Conservation (phyloP, 2,113 vertebrate species). For the Syrrhaptes paradoxus region DNA sequence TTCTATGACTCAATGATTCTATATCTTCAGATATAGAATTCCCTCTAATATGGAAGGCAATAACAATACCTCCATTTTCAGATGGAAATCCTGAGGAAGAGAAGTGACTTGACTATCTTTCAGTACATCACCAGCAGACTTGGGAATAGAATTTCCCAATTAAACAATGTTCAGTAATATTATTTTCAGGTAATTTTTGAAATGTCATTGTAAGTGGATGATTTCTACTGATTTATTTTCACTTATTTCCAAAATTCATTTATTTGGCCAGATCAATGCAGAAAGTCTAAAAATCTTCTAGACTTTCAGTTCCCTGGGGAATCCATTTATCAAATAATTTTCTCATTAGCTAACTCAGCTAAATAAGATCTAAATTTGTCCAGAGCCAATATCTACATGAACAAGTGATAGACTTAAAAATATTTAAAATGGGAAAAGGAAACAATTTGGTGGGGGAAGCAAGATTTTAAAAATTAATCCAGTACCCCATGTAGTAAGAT, state of each 20-base stretch:
- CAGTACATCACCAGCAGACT: background rate
- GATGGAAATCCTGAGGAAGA: background rate
- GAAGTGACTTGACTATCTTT: background rate
- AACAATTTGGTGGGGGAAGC: background rate
- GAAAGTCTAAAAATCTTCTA: background rate
- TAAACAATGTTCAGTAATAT: background rate
- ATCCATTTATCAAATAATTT: background rate
- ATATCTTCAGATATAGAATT: background rate
- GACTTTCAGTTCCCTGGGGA: background rate
- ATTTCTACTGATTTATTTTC: background rate
- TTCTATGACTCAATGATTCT: background rate
- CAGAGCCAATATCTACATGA: background rate
- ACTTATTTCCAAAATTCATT: background rate
- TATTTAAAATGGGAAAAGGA: background rate
- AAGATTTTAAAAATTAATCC: background rate
- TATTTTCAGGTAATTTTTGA: background rate
- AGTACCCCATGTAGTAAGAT: background rate
- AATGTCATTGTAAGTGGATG: background rate
- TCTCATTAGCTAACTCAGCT: background rate
- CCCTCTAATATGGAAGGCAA: background rate
- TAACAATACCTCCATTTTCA: background rate
- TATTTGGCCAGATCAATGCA: background rate
- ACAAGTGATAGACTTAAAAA: background rate
- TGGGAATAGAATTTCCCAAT: background rate
- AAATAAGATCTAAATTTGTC: background rate